phyloP scores from a whole-genome alignment of 2,888 invertebrate species.

The Heliconius cydno region DNA sequence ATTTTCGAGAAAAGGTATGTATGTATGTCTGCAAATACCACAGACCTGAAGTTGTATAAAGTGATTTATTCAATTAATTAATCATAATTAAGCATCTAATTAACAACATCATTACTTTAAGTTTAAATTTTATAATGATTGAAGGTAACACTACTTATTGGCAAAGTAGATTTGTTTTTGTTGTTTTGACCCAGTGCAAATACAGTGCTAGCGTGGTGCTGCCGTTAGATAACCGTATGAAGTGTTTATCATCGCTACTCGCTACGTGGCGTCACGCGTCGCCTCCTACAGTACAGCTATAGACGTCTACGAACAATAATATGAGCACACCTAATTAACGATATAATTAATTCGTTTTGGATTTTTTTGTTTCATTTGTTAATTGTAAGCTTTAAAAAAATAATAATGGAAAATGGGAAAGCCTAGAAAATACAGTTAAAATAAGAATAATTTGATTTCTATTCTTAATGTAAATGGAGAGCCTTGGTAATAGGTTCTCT shows the following conservation, averaged over 20 bases:
- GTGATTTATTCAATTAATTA: background rate
- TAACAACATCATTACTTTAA: background rate
- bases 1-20: too few species aligned
- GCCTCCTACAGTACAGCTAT: constrained; percentile 25
- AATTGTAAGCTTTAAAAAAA: background rate
- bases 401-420: too few species aligned
- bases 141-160: background rate
- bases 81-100: background rate
- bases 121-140: background rate
- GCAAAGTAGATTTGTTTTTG: background rate
- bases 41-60: background rate
- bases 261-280: constrained; percentile 37
- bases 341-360: background rate
- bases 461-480: too few species aligned
- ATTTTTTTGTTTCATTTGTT: background rate
- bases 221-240: constrained; percentile 39
- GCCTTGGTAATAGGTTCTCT: too few species aligned
- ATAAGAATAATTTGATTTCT: too few species aligned
- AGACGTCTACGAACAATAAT: background rate
- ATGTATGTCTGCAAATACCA: too few species aligned
- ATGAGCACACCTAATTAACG: background rate
- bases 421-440: too few species aligned
- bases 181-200: constrained; percentile 27
- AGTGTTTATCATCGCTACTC: constrained; percentile 33
- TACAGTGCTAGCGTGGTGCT: background rate